Evolutionary conservation across 2,888 invertebrate genomes (phyloP), one percentile per base, ranked within the genome.

Genomic region (Pristionchus fissidentatus): DNA sequence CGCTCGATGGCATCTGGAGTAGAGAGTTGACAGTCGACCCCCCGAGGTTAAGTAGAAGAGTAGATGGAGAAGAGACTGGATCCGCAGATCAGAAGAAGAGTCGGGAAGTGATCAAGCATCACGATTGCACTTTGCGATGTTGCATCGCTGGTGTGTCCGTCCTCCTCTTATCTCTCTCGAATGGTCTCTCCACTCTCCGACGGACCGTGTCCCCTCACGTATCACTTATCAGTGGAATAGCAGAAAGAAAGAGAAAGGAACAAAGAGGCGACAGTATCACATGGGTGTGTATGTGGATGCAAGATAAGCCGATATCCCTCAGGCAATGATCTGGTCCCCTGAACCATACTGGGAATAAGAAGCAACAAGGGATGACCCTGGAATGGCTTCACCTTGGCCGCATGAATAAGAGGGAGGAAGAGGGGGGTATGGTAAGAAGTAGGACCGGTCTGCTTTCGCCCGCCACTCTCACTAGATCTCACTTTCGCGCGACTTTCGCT

Each of bases 401-500:
- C 38, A 38, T 41, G 66, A 66, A 55, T 38, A n/a, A 79, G 78
- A 55, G 60, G 19, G 38, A 43, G 79, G 26, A 10, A 29, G 29
- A 26, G 62, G 26, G 29, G 19, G 79, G 32, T 49, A 19, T 49
- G 57, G 79, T 41, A 55, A 79, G 60, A 57, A 79, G 52, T 49
- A 79, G 60, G 57, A 77, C 77, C 77, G 77, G 77, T 77, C 77
- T 55, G 77, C 75, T 29, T 75, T 43, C 66, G 32, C 46, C 55
- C 62, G 2, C 35, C 43, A 79, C 46, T 80, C 26, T 84, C 62
- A n/a, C 62, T 41, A 7, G 19, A n/a, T 32, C 32, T 32, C 8
- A n/a, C 22, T 85, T 75, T 49, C 80, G 79, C 66, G 79, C 46
- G 66, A 83, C 57, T 77, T 75, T 52, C 66, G 82, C 83, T 83